phyloP scores from a whole-genome alignment of 2,888 invertebrate species.

The Eledona agricola region DNA sequence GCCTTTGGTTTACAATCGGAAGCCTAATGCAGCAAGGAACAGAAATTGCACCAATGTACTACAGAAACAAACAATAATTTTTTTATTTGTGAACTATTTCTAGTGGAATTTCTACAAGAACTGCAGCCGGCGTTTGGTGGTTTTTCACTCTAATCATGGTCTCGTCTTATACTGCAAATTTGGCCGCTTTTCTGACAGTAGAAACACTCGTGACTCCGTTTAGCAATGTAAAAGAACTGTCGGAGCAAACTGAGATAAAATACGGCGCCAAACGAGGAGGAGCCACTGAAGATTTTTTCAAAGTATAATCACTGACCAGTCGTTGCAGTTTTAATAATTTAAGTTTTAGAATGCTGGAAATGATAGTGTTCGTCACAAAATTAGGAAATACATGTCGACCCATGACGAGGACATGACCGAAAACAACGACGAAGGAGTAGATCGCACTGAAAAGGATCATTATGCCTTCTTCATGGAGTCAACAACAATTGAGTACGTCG shows the following conservation, averaged over 20 bases:
- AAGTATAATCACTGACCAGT: conserved; percentile 74
- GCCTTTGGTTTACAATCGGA: conserved; percentile 89
- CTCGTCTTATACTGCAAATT: conserved; percentile 88
- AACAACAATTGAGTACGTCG: conserved; percentile 85
- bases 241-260: conserved; percentile 80
- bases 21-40: conserved; percentile 88
- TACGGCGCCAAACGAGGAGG: conserved; percentile 90
- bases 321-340: no score
- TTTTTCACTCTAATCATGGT: conserved; percentile 89
- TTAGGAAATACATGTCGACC: conserved; percentile 80
- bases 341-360: conserved; percentile 74
- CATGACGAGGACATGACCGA: conserved; percentile 69
- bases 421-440: conserved; percentile 73
- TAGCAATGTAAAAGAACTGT: conserved; percentile 84
- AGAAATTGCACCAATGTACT: conserved; percentile 88
- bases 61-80: conserved; percentile 40
- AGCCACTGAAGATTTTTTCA: conserved; percentile 88
- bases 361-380: conserved; percentile 61
- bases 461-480: conserved; percentile 94
- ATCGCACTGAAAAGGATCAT: conserved; percentile 60
- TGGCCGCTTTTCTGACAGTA: conserved; percentile 89
- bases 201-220: conserved; percentile 78
- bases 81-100: conserved; percentile 30
- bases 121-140: conserved; percentile 90
- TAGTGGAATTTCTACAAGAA: conserved; percentile 87